These are phyloP conservation scores for Amphiprion clarkii DNA, from an alignment of 2,797 vertebrate genomes.

Conservation along the genomic window DNA sequence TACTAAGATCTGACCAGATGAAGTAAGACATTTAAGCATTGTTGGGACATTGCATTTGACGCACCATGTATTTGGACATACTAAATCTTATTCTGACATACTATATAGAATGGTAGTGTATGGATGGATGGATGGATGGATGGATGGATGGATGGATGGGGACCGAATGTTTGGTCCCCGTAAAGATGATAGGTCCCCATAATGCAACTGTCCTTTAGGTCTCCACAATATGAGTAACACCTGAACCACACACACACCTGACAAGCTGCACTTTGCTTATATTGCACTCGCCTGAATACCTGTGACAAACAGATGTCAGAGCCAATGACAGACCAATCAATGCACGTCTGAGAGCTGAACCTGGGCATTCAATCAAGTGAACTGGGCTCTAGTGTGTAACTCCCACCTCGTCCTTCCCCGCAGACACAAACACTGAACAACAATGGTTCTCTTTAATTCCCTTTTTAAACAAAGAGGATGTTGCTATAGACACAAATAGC, in stretches of 20 bases:
- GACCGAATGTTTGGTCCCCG: too few species aligned
- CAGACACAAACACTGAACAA: neutral
- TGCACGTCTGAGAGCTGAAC: slow-evolving; percentile 38
- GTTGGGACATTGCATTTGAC: too few species aligned
- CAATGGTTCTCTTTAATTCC: neutral
- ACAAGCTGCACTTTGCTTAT: slow-evolving; percentile 7
- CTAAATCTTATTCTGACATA: too few species aligned
- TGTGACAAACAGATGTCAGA: slow-evolving; percentile 34
- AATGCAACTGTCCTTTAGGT: too few species aligned
- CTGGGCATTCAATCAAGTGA: slow-evolving; percentile 39
- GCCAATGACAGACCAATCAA: slow-evolving; percentile 58
- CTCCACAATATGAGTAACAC: too few species aligned
- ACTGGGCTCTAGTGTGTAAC: slow-evolving; percentile 24
- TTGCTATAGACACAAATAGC: slow-evolving; percentile 7
- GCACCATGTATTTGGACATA: too few species aligned
- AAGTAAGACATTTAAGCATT: too few species aligned
- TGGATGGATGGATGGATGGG: too few species aligned
- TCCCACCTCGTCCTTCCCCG: neutral
- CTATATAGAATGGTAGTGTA: too few species aligned
- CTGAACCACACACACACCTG: neutral
- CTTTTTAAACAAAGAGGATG: neutral
- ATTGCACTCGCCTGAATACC: neutral
- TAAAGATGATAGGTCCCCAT: too few species aligned
- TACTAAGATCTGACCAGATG: too few species aligned
- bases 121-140: too few species aligned